phyloP scores from a whole-genome alignment of 2,113 vertebrate species.

The Mastomys natalensis region DNA sequence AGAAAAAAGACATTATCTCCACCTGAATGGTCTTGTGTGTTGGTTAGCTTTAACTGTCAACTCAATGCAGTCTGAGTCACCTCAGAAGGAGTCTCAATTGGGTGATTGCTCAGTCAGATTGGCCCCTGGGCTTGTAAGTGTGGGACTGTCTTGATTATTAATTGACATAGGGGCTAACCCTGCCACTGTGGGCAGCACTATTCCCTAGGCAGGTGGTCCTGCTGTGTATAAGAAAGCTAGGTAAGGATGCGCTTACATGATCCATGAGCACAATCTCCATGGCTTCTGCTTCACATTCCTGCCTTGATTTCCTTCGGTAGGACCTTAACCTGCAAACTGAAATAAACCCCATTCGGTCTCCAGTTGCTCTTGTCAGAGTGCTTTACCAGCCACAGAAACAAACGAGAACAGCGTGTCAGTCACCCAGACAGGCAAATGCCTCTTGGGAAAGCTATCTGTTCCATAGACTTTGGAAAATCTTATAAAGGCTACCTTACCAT shows the following conservation, averaged over 20 bases:
- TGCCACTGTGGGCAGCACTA: not conserved
- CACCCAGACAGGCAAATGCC: not conserved
- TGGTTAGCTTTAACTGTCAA: not conserved
- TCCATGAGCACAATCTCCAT: not conserved
- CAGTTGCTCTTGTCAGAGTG: not conserved
- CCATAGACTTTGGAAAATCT: not conserved
- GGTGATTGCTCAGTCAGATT: not conserved
- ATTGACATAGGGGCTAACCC: too few species aligned
- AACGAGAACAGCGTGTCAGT: not conserved
- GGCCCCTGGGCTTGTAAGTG: not conserved
- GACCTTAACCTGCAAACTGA: not conserved
- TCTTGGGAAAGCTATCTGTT: not conserved
- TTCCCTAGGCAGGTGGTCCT: not conserved
- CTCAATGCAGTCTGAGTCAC: not conserved
- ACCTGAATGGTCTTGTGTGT: not conserved
- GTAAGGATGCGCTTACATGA: not conserved
- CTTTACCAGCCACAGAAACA: not conserved
- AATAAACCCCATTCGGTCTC: not conserved
- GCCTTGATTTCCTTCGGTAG: not conserved
- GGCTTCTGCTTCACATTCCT: not conserved
- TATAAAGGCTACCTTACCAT: not conserved
- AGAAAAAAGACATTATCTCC: not conserved
- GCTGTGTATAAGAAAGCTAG: not conserved
- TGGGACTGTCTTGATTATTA: not conserved
- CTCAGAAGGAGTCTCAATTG: not conserved